phyloP scores from a whole-genome alignment of 64 coral and sea anemone genomes.

The Montipora cactus region DNA sequence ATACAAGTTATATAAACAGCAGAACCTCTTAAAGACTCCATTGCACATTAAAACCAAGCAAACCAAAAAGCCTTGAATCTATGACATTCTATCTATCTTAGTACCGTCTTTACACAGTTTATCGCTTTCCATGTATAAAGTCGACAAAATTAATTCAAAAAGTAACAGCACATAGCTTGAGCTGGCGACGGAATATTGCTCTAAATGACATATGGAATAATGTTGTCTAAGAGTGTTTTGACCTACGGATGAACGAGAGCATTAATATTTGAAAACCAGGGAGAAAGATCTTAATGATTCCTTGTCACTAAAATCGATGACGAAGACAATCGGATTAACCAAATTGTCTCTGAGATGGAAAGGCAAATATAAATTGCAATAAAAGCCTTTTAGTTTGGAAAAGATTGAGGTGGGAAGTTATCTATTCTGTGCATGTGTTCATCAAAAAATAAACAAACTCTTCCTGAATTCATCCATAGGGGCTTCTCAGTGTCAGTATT shows the following conservation, averaged over 20 bases:
- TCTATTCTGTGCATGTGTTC: neutral
- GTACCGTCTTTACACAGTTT: too few relatives aligned
- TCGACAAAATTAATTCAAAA: neutral
- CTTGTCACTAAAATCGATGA: neutral
- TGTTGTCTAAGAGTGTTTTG: slow-evolving; percentile 6
- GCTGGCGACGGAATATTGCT: neutral
- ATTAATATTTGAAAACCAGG: slow-evolving; percentile 54
- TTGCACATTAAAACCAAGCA: neutral
- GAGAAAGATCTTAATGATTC: neutral
- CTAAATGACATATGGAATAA: neutral
- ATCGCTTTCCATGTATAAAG: too few relatives aligned
- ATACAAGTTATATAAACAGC: neutral
- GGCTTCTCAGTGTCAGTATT: neutral
- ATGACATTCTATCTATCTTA: neutral
- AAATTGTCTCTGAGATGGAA: neutral
- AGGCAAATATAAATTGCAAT: slow-evolving; percentile 6
- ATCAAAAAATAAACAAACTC: neutral
- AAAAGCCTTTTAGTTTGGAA: neutral
- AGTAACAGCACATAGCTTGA: neutral
- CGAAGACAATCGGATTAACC: neutral
- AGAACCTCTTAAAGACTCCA: neutral
- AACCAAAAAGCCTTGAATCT: neutral
- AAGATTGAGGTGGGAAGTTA: neutral
- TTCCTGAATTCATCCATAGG: neutral
- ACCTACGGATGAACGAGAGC: neutral